Base-by-base conservation (phyloP, 2,113 vertebrate genomes). In the Paramisgurnus dabryanus region DNA sequence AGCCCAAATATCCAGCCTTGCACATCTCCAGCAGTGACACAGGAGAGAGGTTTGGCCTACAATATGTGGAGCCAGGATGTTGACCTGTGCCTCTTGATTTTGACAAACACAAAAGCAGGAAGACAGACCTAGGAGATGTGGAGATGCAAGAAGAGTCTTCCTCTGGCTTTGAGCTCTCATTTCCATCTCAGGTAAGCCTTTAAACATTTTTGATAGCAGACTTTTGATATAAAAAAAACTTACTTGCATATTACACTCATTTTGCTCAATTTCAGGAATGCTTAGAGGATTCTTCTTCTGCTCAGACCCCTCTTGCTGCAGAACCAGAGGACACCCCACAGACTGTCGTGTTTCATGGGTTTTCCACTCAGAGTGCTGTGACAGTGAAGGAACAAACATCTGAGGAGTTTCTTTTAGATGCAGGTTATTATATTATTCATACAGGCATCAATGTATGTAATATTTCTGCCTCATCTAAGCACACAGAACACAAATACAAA, bases 21-120 rank as follows among this genome's bases (percentile, higher is more conserved):
- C 78, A 75, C 6, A 4, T 81, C 40, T 75, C 79, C n/a, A 15
- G 34, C 78, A 83, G 67, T 4, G 81, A 81, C 79, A 78, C 81
- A 4, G 69, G 69, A 8, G 67, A 85, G 63, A 83, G 73, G 73
- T 82, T 83, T 76, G 81, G 84, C 9, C 81, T 85, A 0, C 9
- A 81, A 9, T 83, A 81, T 11, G 3, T 18, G 13, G 73, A 85
- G 58, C 81, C 74, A 75, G 70, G 79, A 8, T 81, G 78, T 49
- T 49, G 57, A 4, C 78, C 84, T 27, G 81, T 83, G 7, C 74
- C 49, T 13, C 67, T 83, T 2, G 57, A 80, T 34, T 83, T 67
- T 45, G 55, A 74, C 9, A 83, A 83, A 15, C 63, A 83, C 57
- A 83, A 58, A 40, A n/a, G 5, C 64, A 65, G 43, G 27, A 80